Percentiles rank a stretch among this genome's conserved stretches.
Evolutionary conservation across 1,140 invertebrate genomes (phyloP).

Genomic region (Megalopta genalis): DNA sequence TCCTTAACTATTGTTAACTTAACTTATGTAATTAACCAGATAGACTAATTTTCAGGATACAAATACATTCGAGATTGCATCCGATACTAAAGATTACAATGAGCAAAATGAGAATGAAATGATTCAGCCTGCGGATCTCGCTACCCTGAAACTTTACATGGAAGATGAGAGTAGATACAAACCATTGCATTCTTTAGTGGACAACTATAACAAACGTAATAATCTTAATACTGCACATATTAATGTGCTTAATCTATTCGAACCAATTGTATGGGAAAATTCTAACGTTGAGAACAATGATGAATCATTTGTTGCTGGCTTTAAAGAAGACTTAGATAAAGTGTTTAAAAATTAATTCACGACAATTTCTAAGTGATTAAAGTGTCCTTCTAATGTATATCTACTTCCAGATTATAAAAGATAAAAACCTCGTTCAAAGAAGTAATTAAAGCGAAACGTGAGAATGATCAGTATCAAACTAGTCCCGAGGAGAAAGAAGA

Average conservation of each 20-base stretch:
- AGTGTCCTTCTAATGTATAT: conserved; percentile 13
- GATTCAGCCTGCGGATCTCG: conserved; percentile 65
- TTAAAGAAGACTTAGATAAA: conserved; percentile 63
- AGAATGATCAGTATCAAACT: neutral
- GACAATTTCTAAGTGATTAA: neutral
- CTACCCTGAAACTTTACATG: conserved; percentile 43
- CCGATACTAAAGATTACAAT: conserved; percentile 65
- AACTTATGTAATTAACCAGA: neutral
- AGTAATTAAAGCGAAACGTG: neutral
- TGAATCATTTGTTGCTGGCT: conserved; percentile 65
- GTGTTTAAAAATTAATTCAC: conserved; percentile 13
- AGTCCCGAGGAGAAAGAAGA: neutral
- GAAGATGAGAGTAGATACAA: conserved; percentile 64
- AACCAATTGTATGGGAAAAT: conserved; percentile 45
- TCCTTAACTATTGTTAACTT: conserved; percentile 1
- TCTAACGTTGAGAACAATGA: conserved; percentile 46
- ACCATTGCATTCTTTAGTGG: conserved; percentile 69
- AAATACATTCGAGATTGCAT: conserved; percentile 63
- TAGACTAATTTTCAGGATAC: conserved; percentile 61
- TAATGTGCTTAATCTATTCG: conserved; percentile 25
- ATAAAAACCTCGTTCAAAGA: neutral
- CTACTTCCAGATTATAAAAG: conserved; percentile 25
- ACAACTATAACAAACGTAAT: conserved; percentile 62
- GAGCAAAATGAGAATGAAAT: conserved; percentile 70
- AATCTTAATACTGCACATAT: conserved; percentile 32